A percentile compares a stretch with the other conserved stretches of the same genome.
These are phyloP conservation scores for Tineola bisselliella DNA, from an alignment of 2,888 invertebrate species.

Conservation along the genomic window DNA sequence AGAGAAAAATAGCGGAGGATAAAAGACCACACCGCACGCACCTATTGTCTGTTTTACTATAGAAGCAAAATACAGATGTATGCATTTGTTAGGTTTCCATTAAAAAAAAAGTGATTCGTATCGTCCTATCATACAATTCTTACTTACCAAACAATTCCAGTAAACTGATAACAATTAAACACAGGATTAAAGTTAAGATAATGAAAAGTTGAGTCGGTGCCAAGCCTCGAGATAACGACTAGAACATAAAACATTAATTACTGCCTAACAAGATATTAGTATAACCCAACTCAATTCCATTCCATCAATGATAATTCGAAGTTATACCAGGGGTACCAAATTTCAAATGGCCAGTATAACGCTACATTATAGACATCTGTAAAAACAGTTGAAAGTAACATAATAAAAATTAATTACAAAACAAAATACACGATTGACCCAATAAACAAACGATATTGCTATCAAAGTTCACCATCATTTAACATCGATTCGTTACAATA, in stretches of 20 bases:
- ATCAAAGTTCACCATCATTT: conserved; percentile 2
- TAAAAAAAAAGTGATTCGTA: too few relatives aligned
- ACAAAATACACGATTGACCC: background rate
- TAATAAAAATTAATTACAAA: background rate
- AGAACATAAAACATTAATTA: background rate
- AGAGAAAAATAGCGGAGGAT: conserved; percentile 18
- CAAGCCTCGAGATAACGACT: background rate
- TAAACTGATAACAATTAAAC: background rate
- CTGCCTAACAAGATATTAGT: background rate
- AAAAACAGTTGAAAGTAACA: too few relatives aligned
- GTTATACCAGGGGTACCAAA: too few relatives aligned
- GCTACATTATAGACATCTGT: too few relatives aligned
- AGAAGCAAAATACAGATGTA: conserved; percentile 7
- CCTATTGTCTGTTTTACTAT: conserved; percentile 1
- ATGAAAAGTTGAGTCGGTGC: background rate
- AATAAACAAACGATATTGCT: background rate
- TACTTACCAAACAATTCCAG: background rate
- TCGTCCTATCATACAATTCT: too few relatives aligned
- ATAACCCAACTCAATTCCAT: too few relatives aligned
- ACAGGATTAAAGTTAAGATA: background rate
- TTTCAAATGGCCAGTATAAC: too few relatives aligned
- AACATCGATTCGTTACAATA: background rate
- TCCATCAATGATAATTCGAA: too few relatives aligned
- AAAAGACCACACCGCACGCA: conserved; percentile 20
- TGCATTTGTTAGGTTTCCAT: conserved; percentile 10